A percentile compares a stretch with the other conserved stretches of the same genome.
Conservation (phyloP, 2,888 invertebrate species). For the Polyommatus icarus region DNA sequence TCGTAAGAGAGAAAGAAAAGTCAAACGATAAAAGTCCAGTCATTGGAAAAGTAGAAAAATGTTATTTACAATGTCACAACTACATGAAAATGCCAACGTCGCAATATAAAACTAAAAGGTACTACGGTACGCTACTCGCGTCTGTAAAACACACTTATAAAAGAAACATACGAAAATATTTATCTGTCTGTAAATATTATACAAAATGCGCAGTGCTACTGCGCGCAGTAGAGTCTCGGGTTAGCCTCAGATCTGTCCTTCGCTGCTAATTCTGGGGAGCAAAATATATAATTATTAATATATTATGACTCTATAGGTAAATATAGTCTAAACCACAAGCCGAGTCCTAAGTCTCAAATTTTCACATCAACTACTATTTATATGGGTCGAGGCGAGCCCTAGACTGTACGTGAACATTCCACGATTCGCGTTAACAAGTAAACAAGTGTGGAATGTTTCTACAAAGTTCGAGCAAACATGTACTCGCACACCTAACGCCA, state of each 20-base stretch:
- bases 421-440: too few species aligned
- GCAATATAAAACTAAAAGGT: conserved; percentile 6
- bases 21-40: conserved; percentile 10
- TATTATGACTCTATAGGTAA: too few species aligned
- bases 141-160: conserved; percentile 8
- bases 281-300: not conserved
- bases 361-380: too few species aligned
- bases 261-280: not conserved
- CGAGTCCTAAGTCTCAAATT: too few species aligned
- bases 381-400: too few species aligned
- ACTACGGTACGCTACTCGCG: conserved; percentile 11
- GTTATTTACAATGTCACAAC: conserved; percentile 2
- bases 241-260: not conserved
- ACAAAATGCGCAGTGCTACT: not conserved
- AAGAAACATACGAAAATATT: conserved; percentile 16
- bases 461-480: too few species aligned
- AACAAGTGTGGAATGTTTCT: too few species aligned
- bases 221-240: not conserved
- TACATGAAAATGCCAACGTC: not conserved
- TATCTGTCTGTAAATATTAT: conserved; percentile 4
- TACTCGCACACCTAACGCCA: too few species aligned
- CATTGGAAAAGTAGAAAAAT: conserved; percentile 3
- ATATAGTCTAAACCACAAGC: too few species aligned
- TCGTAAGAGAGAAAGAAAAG: conserved; percentile 31
- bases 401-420: too few species aligned